Conservation (phyloP, 2,888 invertebrate genomes). For the Temnothorax rugatulus region DNA sequence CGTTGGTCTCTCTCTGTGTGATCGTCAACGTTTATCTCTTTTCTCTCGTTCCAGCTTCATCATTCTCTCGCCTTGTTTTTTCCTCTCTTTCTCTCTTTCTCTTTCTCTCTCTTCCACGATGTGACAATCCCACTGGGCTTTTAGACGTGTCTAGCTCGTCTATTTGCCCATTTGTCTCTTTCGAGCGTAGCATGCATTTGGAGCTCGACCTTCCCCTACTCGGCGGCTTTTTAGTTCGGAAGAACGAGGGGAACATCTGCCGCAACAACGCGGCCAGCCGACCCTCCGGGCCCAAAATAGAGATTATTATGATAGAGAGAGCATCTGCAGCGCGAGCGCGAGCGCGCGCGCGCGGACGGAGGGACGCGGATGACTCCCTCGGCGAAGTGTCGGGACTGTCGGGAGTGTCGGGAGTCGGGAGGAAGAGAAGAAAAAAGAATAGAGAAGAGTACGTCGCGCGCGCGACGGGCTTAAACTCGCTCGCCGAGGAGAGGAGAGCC, state of each 20-base stretch:
- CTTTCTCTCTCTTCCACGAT: neutral
- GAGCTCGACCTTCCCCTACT: conserved; percentile 63
- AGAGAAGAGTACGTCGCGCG: conserved; percentile 21
- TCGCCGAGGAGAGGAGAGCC: neutral
- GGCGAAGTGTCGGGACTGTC: conserved; percentile 55
- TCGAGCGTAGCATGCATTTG: conserved; percentile 27
- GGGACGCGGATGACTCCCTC: conserved; percentile 64
- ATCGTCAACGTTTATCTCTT: conserved; percentile 1
- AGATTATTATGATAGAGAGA: conserved; percentile 76
- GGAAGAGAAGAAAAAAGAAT: conserved; percentile 22
- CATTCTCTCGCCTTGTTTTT: neutral
- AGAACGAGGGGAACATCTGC: conserved; percentile 69
- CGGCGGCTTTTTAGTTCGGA: conserved; percentile 61
- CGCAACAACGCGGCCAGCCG: conserved; percentile 59
- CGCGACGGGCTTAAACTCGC: neutral
- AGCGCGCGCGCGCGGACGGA: conserved; percentile 57
- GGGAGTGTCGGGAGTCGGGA: conserved; percentile 10
- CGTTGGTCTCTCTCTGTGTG: neutral
- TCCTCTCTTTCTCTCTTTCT: neutral
- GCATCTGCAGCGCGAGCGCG: conserved; percentile 67
- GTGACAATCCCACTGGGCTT: neutral
- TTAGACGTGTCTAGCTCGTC: conserved; percentile 42
- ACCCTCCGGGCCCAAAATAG: conserved; percentile 75
- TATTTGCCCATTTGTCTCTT: conserved; percentile 58
- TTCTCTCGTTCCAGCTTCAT: neutral